Evolutionary conservation across 2,113 vertebrate species (phyloP).

Genomic region (Clarias macrocephalus): DNA sequence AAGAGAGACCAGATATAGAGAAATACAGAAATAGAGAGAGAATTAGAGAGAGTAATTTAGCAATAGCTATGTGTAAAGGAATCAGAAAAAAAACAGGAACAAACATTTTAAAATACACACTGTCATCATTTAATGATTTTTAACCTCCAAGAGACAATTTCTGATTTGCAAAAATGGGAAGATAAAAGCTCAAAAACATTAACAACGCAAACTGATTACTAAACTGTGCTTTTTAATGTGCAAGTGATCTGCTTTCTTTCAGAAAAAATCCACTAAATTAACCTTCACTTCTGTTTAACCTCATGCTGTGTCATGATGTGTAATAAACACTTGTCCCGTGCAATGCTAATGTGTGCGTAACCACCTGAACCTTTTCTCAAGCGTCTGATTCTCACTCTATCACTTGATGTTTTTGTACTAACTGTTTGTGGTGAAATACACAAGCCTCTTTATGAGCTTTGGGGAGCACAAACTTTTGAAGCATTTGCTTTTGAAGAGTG

Average conservation of each 20-base stretch:
- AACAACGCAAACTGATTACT: not conserved
- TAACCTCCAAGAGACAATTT: not conserved
- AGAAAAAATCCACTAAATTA: not conserved
- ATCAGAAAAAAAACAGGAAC: not conserved
- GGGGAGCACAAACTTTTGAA: not conserved
- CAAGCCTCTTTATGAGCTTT: not conserved
- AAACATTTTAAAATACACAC: not conserved
- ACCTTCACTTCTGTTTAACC: not conserved
- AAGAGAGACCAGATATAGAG: too few relatives aligned
- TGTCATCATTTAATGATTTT: not conserved
- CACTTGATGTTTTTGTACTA: not conserved
- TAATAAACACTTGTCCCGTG: not conserved
- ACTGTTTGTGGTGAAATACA: not conserved
- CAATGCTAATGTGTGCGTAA: not conserved
- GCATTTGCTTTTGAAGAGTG: not conserved
- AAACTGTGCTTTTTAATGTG: not conserved
- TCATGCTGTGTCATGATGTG: not conserved
- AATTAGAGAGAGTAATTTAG: not conserved
- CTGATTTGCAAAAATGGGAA: not conserved
- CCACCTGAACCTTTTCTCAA: not conserved
- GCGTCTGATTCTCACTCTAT: not conserved
- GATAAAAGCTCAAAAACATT: not conserved
- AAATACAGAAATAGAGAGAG: not conserved
- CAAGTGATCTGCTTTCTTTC: not conserved
- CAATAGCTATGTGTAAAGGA: not conserved